Evolutionary conservation across 2,888 invertebrate genomes (phyloP), one percentile per base, ranked within the genome.

Genomic region (Cheilosia grossa): DNA sequence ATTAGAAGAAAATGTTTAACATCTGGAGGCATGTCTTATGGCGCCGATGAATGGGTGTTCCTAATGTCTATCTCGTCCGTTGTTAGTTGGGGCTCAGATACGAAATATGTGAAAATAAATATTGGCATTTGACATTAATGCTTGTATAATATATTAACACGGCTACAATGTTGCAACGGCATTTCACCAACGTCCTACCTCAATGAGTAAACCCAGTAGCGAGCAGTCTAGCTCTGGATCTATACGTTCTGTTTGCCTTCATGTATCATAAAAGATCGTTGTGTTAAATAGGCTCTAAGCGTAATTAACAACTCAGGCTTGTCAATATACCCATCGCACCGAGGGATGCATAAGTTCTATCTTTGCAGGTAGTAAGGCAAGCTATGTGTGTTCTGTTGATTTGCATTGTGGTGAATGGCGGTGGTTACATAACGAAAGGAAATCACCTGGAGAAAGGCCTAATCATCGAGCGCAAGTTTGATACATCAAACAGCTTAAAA

Each of bases 171-270:
- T 85, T 85, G 85, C 82, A 66, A 53, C 13, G 44, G 72, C 37
- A 33, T 69, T 13, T 58, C 15, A 15, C 51, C 27, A 42, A 1
- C 21, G 37, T 37, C 37, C 24, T 27, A 40, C 17, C 40, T 24
- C 17, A 59, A n/a, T 6, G 83, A 42, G 79, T 74, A 79, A 79
- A 42, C 17, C 69, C 83, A n/a, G 83, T 83, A 80, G 85, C 80
- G 27, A 53, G 4, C 0, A 49, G 40, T 59, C 9, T 47, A 19
- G 17, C 19, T 10, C 5, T 42, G 33, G 24, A 9, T 19, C 42
- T 59, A 64, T 59, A 54, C 75, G 49, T 10, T 30, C 4, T 80
- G 56, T 75, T 80, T 70, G 21, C 70, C n/a, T 33, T 44, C 2
- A 21, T 40, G 24, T 21, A 73, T 61, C 61, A 78, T 72, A 83